Evolutionary conservation across 2,797 vertebrate genomes (phyloP).

Genomic region (Linurgus olivaceus): DNA sequence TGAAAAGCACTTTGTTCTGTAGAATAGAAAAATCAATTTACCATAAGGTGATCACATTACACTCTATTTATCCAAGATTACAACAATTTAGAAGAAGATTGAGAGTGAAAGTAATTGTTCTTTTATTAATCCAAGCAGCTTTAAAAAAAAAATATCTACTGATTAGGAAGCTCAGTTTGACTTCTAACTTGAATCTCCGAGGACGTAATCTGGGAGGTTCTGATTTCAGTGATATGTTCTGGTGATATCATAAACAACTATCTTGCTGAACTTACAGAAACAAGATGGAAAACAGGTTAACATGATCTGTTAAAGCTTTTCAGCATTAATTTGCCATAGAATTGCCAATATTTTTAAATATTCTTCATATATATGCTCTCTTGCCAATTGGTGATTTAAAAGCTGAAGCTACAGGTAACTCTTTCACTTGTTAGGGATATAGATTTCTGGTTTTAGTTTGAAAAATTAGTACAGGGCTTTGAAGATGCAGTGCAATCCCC

Average conservation of each 20-base stretch:
- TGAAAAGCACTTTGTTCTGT: conserved; percentile 14
- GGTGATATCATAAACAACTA: background rate
- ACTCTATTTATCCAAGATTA: conserved; percentile 68
- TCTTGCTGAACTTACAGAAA: background rate
- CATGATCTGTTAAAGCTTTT: background rate
- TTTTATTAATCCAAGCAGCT: conserved; percentile 59
- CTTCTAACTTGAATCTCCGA: background rate
- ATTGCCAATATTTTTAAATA: background rate
- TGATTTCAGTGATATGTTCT: background rate
- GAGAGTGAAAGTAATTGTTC: conserved; percentile 60
- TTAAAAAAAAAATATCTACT: conserved; percentile 56
- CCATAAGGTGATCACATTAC: conserved; percentile 64
- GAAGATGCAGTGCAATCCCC: background rate
- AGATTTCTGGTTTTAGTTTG: background rate
- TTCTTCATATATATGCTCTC: background rate
- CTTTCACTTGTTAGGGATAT: background rate
- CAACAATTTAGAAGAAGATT: conserved; percentile 60
- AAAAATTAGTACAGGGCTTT: background rate
- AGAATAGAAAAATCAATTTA: conserved; percentile 63
- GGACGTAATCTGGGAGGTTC: background rate
- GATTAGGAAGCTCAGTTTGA: conserved; percentile 14
- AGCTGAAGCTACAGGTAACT: background rate
- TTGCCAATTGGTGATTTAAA: background rate
- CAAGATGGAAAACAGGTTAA: background rate
- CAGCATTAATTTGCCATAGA: background rate